Percentiles rank a stretch among this genome's conserved stretches.
These are phyloP conservation scores for Myiagra hebetior DNA, from an alignment of 2,113 vertebrate species.

Conservation along the genomic window DNA sequence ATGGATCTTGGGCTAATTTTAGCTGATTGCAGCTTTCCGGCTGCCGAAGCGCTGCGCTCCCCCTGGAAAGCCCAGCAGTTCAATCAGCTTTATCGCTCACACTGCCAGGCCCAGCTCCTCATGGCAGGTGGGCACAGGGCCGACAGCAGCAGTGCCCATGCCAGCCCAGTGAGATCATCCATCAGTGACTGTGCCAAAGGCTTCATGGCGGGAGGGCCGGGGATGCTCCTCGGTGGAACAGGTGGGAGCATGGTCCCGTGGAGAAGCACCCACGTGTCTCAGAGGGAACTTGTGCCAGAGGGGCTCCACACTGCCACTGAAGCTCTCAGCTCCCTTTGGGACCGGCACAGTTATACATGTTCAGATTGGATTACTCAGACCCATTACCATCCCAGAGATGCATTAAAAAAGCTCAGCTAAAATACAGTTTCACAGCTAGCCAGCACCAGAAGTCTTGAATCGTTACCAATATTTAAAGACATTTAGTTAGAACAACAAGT, in stretches of 20 bases:
- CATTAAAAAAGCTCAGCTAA: background rate
- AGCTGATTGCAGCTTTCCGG: background rate
- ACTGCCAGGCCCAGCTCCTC: background rate
- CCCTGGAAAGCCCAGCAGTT: background rate
- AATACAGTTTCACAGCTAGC: background rate
- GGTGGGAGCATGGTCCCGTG: accelerated
- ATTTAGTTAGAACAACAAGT: background rate
- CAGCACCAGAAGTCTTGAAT: background rate
- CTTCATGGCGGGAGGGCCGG: accelerated
- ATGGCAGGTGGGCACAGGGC: background rate
- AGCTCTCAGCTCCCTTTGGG: background rate
- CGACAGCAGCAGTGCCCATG: background rate
- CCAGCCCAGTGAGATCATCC: background rate
- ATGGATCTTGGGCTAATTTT: slow-evolving; percentile 1
- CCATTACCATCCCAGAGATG: background rate
- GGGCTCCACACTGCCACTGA: accelerated
- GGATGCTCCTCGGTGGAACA: background rate
- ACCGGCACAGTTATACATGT: accelerated
- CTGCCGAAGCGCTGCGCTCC: background rate
- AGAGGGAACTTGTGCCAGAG: background rate
- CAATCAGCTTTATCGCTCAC: background rate
- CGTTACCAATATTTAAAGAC: background rate
- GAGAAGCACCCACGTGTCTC: background rate
- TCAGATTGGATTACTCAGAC: background rate
- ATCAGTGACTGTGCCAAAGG: background rate